These are phyloP conservation scores for Pantherophis guttatus DNA, from an alignment of 2,113 vertebrate genomes.

Conservation along the genomic window DNA sequence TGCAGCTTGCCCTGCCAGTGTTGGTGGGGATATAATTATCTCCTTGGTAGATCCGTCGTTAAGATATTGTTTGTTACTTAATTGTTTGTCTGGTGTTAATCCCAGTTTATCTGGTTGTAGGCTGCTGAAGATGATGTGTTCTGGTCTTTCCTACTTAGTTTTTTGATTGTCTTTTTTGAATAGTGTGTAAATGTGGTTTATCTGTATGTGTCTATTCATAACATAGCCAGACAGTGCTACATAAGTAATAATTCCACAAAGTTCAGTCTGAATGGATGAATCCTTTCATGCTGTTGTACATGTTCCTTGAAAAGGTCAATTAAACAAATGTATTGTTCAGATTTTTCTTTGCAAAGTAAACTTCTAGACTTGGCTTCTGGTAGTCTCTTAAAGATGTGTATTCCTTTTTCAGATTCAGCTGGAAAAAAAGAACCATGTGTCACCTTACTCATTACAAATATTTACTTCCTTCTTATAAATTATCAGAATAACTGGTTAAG, in stretches of 20 bases:
- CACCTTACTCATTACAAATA: not conserved
- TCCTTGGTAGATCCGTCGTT: not conserved
- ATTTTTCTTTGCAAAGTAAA: not conserved
- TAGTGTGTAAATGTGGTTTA: not conserved
- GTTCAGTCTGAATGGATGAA: not conserved
- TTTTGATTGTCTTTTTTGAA: not conserved
- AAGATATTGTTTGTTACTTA: not conserved
- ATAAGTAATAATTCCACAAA: not conserved
- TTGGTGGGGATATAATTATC: not conserved
- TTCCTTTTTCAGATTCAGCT: not conserved
- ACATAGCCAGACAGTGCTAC: not conserved
- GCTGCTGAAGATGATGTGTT: not conserved
- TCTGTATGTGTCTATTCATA: not conserved
- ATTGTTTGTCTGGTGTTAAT: not conserved
- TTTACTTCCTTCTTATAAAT: not conserved
- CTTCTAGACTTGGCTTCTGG: not conserved
- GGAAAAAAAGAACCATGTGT: not conserved
- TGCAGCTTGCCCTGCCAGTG: not conserved
- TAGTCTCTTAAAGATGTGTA: not conserved
- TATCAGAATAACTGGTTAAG: not conserved
- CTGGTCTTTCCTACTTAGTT: not conserved
- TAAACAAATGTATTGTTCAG: not conserved
- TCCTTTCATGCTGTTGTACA: not conserved
- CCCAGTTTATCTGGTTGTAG: not conserved
- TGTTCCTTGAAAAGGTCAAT: not conserved